Base-by-base conservation (phyloP, 37 sponge, comb jelly and placozoan genomes). In the Agelas oroides region DNA sequence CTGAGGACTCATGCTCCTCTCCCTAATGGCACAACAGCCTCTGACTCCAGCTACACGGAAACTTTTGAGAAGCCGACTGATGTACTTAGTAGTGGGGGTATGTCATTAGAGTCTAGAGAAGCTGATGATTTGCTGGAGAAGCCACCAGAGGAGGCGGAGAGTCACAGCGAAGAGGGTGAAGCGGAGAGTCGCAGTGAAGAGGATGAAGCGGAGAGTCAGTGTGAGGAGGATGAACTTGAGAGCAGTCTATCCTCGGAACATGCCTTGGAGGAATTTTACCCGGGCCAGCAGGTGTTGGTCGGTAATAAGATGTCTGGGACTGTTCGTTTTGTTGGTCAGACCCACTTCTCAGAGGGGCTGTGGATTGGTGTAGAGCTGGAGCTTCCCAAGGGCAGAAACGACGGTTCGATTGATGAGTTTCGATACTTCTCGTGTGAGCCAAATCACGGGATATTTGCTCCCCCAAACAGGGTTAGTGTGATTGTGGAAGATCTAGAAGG, bases 351-450 rank as follows among this genome's bases (percentile, higher is more conserved):
- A 23, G 31, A 55, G 19, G 92, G 92, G 11, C 54, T 83, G 18
- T 92, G 83, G 83, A 54, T 92, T 59, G 92, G 92, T 20, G 88
- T 92, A 16, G 80, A 87, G 34, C 55, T 92, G 17, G 84, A 78
- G 59, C 60, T 52, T 6, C 55, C 79, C 0, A 79, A 75, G 33
- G 92, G 92, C 0, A 64, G 70, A 24, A 87, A 92, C 65, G 78
- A 87, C 37, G 92, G 92, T 6, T 86, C 84, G 13, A 78, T 92
- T 20, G 74, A 84, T 37, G 92, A 75, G 15, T 37, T 72, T 0
- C 59, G 75, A 5, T 92, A 92, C 79, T 92, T 92, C 56, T 53
- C 54, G 17, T 92, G 92, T 66, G 53, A 63, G 13, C 80, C 71
- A 23, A 39, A 53, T 6, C 69, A 87, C 57, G 92, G 92, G 1